Evolutionary conservation across 2,888 invertebrate genomes (phyloP), one percentile per base, ranked within the genome.

Genomic region (Idaea biselata): DNA sequence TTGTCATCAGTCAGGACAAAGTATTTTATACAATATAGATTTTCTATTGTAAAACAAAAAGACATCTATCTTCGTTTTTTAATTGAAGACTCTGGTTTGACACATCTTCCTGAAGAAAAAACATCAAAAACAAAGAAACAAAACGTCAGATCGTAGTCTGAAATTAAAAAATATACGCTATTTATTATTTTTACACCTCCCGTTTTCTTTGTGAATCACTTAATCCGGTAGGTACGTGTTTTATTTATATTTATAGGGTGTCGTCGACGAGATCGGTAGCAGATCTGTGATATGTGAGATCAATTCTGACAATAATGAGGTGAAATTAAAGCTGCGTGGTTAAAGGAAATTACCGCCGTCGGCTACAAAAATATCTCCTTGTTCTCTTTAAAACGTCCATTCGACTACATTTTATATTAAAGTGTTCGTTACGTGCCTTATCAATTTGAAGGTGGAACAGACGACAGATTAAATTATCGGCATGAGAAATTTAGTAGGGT

Each of bases 181-280:
- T 6, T 44, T 6, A 44, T 44, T 44, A n/a, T 14, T 11, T 1
- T 44, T 44, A 14, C 11, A 11, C 44, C 44, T 0, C 44, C 44
- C 75, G 77, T 77, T 77, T 74, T 79, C 79, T 81, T 83, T 78
- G 75, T 79, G 82, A 84, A 88, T 86, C 84, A 84, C 87, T 87
- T 87, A 85, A 86, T 88, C 85, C 44, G 33, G 81, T 76, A 3
- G 66, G 68, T 69, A n/a, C n/a, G n/a, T n/a, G n/a, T n/a, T n/a
- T n/a, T n/a, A n/a, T 80, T 83, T 83, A 79, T 71, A 70, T 77
- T 82, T 60, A 63, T 70, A 60, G 66, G 63, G 44, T 18, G 56
- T 58, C 55, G 61, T n/a, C 16, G 56, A 5, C 8, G 18, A 61
- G 70, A 78, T 79, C 82, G 74, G 74, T 68, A 72, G 75, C 78